Percentiles rank a stretch among this genome's conserved stretches.
Evolutionary conservation across 2,113 vertebrate species (phyloP).

Genomic region (Chlorodrepanis virens): DNA sequence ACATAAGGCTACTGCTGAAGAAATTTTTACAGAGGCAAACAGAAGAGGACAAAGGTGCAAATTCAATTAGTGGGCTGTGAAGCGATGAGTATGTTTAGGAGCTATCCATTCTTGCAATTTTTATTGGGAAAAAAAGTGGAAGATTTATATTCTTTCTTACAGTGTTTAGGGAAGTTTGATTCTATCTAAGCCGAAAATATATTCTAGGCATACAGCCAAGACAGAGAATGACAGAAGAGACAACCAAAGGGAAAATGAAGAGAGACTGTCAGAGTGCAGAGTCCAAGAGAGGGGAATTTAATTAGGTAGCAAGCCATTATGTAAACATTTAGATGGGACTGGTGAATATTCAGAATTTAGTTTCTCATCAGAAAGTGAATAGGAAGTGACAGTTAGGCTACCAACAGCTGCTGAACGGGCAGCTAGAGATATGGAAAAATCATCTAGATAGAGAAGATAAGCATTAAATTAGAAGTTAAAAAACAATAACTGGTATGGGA

Average conservation of each 20-base stretch:
- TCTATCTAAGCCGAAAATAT: neutral
- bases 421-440: neutral
- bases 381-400: neutral
- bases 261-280: neutral
- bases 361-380: constrained; percentile 25
- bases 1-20: neutral
- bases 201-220: constrained; percentile 8
- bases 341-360: constrained; percentile 14
- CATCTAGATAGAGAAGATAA: constrained; percentile 26
- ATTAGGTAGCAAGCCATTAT: constrained; percentile 9
- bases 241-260: neutral
- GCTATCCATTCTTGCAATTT: neutral
- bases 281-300: neutral
- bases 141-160: neutral
- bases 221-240: neutral
- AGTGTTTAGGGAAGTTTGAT: neutral
- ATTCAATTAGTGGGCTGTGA: neutral
- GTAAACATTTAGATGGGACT: constrained; percentile 17
- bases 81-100: neutral
- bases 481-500: neutral
- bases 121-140: neutral
- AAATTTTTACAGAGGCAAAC: neutral
- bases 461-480: constrained; percentile 18
- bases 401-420: constrained; percentile 16
- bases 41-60: neutral